phyloP scores from a whole-genome alignment of 64 coral and sea anemone genomes.

The Actinia tenebrosa region DNA sequence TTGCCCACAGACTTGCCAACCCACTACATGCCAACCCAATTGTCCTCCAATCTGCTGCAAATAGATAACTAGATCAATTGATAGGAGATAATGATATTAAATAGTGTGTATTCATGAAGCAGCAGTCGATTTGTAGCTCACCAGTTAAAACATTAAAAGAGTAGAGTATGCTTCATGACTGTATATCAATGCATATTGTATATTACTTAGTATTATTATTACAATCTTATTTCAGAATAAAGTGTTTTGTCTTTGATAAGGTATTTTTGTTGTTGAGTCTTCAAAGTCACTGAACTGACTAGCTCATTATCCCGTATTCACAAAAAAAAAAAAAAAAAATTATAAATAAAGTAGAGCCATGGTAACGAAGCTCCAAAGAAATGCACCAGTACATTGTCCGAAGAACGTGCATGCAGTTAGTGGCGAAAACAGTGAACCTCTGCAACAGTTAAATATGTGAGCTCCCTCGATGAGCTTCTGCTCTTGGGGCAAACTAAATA shows the following conservation, averaged over 20 bases:
- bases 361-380: no score
- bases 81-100: background rate
- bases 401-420: no score
- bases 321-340: no score
- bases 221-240: background rate
- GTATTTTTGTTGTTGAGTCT: background rate
- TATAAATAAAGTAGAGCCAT: no score
- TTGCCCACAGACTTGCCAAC: conserved; percentile 68
- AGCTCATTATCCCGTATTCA: no score
- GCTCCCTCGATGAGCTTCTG: no score
- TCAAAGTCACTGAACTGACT: background rate
- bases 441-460: no score
- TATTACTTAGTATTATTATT: background rate
- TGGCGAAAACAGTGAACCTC: no score
- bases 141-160: background rate
- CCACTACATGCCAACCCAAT: conserved; percentile 37
- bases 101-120: background rate
- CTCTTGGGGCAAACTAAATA: no score
- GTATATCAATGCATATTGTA: background rate
- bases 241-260: conserved; percentile 4
- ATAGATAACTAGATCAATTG: background rate
- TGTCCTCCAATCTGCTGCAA: conserved; percentile 90
- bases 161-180: background rate
- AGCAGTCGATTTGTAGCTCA: background rate
- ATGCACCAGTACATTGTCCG: no score